Conservation (phyloP, 2,888 invertebrate genomes). For the Neria commutata region DNA sequence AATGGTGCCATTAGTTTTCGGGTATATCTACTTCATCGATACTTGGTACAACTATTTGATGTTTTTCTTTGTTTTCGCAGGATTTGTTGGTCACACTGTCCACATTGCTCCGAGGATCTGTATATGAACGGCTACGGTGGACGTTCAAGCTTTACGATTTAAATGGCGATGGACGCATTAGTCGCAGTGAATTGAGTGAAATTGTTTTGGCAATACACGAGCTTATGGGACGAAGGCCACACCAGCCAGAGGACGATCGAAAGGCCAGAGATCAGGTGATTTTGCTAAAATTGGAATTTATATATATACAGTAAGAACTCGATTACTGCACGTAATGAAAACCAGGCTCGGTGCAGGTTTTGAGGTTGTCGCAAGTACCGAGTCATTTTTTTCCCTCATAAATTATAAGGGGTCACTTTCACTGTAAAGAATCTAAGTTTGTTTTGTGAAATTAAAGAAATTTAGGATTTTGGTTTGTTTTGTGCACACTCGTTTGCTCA, state of each 20-base stretch:
- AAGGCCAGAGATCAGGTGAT: conserved; percentile 81
- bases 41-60: background rate
- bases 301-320: no score
- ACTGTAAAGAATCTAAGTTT: no score
- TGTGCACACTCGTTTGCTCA: no score
- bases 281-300: no score
- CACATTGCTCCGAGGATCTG: conserved; percentile 87
- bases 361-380: no score
- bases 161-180: conserved; percentile 95
- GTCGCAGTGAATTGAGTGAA: conserved; percentile 86
- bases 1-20: conserved; percentile 97
- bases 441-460: no score
- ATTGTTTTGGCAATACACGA: conserved; percentile 91
- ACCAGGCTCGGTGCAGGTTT: no score
- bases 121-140: conserved; percentile 94
- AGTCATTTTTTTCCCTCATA: no score
- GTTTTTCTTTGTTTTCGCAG: conserved; percentile 64
- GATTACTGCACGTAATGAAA: no score
- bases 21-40: conserved; percentile 69
- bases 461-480: no score
- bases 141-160: conserved; percentile 96
- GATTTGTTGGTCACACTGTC: conserved; percentile 93
- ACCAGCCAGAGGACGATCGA: conserved; percentile 80
- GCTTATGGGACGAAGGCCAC: conserved; percentile 79
- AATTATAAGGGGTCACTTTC: no score